Evolutionary conservation across 2,888 invertebrate genomes (phyloP).

Genomic region (Serrognathus titanus): DNA sequence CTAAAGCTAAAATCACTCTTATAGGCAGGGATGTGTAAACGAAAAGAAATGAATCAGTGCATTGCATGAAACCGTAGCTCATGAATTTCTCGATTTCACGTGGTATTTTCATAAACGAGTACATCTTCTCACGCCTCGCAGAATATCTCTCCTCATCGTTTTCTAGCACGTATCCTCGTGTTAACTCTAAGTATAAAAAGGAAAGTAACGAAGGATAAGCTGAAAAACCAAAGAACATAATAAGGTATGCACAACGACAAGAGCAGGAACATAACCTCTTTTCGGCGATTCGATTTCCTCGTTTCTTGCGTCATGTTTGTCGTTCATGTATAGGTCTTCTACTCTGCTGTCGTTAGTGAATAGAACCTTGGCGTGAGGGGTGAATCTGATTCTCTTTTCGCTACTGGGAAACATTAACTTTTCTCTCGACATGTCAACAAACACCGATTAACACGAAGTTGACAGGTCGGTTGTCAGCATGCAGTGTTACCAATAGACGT

Average conservation of each 20-base stretch:
- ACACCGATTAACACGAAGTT: too few relatives aligned
- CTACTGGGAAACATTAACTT: constrained; percentile 14
- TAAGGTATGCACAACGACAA: not conserved
- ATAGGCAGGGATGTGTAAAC: constrained; percentile 96
- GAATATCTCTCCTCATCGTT: constrained; percentile 94
- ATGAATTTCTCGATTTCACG: constrained; percentile 89
- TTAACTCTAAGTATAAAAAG: constrained; percentile 83
- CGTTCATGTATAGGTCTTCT: constrained; percentile 42
- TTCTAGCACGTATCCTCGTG: constrained; percentile 88
- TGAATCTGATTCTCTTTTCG: constrained; percentile 52
- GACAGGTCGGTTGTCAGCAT: too few relatives aligned
- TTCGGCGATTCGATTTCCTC: constrained; percentile 36
- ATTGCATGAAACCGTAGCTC: constrained; percentile 91
- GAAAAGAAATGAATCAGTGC: constrained; percentile 95
- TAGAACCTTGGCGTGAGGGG: constrained; percentile 46
- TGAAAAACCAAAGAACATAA: constrained; percentile 27
- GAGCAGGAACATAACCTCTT: constrained; percentile 28
- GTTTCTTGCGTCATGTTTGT: constrained; percentile 28
- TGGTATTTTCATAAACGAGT: constrained; percentile 95
- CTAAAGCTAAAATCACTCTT: constrained; percentile 82
- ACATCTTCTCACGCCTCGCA: constrained; percentile 91
- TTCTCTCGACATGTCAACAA: not conserved
- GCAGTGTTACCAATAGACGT: too few relatives aligned
- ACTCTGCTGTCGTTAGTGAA: constrained; percentile 44
- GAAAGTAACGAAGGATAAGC: constrained; percentile 53